Evolutionary conservation across 2,888 invertebrate species (phyloP), one percentile per base, ranked within the genome.

Genomic region (Conistra vaccinii): DNA sequence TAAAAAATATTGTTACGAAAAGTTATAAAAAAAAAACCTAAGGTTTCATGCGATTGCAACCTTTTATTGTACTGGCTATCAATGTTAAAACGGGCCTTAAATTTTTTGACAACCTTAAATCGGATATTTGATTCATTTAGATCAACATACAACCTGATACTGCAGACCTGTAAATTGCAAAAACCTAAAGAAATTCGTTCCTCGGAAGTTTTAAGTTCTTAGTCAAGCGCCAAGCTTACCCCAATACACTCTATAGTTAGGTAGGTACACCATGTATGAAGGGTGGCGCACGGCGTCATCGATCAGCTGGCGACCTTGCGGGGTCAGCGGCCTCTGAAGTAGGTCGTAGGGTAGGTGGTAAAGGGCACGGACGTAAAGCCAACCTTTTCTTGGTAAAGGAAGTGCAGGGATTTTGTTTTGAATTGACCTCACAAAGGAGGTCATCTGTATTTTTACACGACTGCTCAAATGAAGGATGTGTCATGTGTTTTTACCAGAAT

Each of bases 231-330:
- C 17, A 12, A 17, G 4, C 17, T 45, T 45, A 45, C 5, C 45
- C 14, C 17, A 45, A 45, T 17, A 17, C 45, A 45, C 14, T 45
- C 45, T 48, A 55, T 7, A 61, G 2, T n/a, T 73, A 51, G n/a
- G 67, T 67, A 53, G 48, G 32, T 35, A 55, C 9, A 29, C 26
- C 68, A 66, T 51, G 32, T 39, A n/a, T 32, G 63, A 79, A 75
- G 76, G 79, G 86, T 88, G 84, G 86, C 78, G 88, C 83, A 91
- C 91, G 85, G 85, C 79, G 88, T 77, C 86, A 92, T 91, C 91
- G 91, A 92, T 91, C 92, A 92, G 91, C 92, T 91, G 91, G 78
- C 88, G 93, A 94, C 94, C 94, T 94, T 94, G 92, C 85, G 83
- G 88, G 93, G 92, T 92, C 91, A 89, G 80, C 79, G 93, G 86